Base-by-base conservation (phyloP, 2,113 vertebrate species). In the Burhinus bistriatus region DNA sequence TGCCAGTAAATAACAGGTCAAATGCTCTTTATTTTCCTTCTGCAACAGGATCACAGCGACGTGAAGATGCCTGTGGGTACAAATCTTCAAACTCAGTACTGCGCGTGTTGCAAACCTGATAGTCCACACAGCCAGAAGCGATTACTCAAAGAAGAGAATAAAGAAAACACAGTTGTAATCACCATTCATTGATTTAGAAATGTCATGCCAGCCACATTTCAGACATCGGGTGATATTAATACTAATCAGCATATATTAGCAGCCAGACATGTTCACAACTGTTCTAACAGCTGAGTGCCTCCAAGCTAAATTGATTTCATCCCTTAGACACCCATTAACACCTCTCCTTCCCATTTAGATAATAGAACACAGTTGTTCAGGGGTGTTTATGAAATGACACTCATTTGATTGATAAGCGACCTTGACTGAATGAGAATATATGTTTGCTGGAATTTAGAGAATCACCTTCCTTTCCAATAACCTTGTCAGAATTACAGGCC, bases 221-320 rank as follows among this genome's bases (percentile, higher is more conserved):
- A 97, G 96, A 83, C 86, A 54, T 81, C 5, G 3, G 95, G 94
- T 83, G 83, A 79, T 96, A 97, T 98, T 97, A 98, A 97, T 98
- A 96, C 93, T 96, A 97, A 98, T 98, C 97, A 97, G 90, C 92
- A 89, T 97, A 95, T 95, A 98, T 97, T 97, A 97, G 94, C 95
- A 97, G 95, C 95, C 96, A 97, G 95, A 96, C 93, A 91, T 96
- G 85, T 96, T 97, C 97, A 98, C 97, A 97, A 98, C 94, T 97
- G 95, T 95, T 98, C 89, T 76, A 97, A 95, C 96, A 98, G 97
- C 96, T 96, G 95, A 97, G 38, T 96, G 94, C 89, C 97, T 97
- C 66, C 91, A 95, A 97, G 93, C 96, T 97, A 98, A 97, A 98
- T 96, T 95, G 94, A 97, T 97, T 97, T 97, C 71, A 90, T 93